Base-by-base conservation (phyloP, 1,140 invertebrate species). In the Apis mellifera region DNA sequence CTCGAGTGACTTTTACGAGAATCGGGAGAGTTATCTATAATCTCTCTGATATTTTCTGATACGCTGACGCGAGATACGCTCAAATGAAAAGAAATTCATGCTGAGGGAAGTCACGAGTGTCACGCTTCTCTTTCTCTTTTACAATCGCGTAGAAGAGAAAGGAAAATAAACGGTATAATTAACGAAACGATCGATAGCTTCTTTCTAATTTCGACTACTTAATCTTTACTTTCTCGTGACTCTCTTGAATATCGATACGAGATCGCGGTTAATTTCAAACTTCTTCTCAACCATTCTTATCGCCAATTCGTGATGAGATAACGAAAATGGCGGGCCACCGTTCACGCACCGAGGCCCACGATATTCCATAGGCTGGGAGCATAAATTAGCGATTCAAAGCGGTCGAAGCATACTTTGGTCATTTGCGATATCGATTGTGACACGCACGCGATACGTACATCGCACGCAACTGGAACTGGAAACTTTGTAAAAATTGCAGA, bases 331-430 rank as follows among this genome's bases (percentile, higher is more conserved):
- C 66, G 42, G 26, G 23, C 32, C 32, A 3, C 54, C 19, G 17
- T 70, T 60, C 55, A 52, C 42, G 42, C 66, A 76, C 13, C 54
- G 52, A 66, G 23, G 76, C 54, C 23, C 48, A 50, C n/a, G 54
- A 60, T 26, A 26, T 68, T 68, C 13, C 48, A 0, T 26, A 3
- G 21, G 4, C n/a, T 9, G 1, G 17, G 13, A n/a, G 72, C 72
- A 68, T 81, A 75, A 74, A 81, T 82, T 75, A 82, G 54, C 42
- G 72, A 68, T 76, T 76, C 54, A 57, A 68, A 81, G 19, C 54
- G 64, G 78, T 52, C 54, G 8, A 68, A 42, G 52, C 52, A 17
- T 42, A 42, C 64, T 52, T 64, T 9, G n/a, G 17, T 2, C 32
- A 11, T 19, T n/a, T 23, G 26, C 12, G 21, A 21, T 77, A 82